Evolutionary conservation across 1,140 invertebrate species (phyloP).

Genomic region (Heliconius eleuchia): DNA sequence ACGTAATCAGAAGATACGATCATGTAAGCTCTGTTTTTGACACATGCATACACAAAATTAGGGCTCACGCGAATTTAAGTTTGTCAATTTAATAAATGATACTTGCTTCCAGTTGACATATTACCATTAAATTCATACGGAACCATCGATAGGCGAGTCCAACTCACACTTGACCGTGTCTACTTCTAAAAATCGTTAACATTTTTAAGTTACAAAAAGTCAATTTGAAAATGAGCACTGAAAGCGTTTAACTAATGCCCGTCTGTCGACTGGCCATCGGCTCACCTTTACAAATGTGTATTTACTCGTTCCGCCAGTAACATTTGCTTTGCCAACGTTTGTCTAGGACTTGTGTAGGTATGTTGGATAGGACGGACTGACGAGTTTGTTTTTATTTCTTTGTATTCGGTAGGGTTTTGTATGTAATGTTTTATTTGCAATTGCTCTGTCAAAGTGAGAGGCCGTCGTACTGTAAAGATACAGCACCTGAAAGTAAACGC

Average conservation of each 20-base stretch:
- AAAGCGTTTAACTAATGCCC: slow-evolving; percentile 21
- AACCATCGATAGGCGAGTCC: no score
- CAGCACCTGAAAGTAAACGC: no score
- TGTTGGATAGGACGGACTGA: neutral
- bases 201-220: neutral
- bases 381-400: neutral
- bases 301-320: neutral
- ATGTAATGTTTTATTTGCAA: neutral
- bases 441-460: neutral
- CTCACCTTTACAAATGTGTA: slow-evolving; percentile 19
- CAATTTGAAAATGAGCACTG: slow-evolving; percentile 1
- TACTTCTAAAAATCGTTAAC: neutral
- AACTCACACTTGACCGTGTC: neutral
- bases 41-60: no score
- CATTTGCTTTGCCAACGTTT: neutral
- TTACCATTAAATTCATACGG: no score
- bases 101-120: no score
- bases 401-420: neutral
- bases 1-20: no score
- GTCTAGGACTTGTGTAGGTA: neutral
- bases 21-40: no score
- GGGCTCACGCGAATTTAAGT: no score
- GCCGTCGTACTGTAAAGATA: no score
- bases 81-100: no score
- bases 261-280: neutral